These are phyloP conservation scores for Thyatira batis DNA, from an alignment of 2,888 invertebrate species.

Conservation along the genomic window DNA sequence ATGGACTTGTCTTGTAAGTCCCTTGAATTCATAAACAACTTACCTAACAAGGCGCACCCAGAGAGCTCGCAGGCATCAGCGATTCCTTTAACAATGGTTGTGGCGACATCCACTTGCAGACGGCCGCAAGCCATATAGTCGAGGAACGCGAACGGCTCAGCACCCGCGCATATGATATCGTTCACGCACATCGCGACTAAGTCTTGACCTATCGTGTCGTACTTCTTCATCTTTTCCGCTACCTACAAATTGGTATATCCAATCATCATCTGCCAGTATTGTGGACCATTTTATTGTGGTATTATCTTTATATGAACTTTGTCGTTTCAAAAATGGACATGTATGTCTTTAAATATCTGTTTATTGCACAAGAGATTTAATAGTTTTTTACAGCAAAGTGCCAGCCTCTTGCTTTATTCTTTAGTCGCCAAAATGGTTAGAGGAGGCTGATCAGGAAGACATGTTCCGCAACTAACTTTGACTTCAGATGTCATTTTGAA, in stretches of 20 bases:
- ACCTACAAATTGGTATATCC: constrained; percentile 83
- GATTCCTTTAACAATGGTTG: constrained; percentile 92
- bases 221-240: constrained; percentile 89
- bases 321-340: too few species aligned
- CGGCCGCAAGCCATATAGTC: constrained; percentile 98
- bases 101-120: constrained; percentile 89
- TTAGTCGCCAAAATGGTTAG: too few species aligned
- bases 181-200: constrained; percentile 99
- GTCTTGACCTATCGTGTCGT: constrained; percentile 95
- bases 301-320: too few species aligned
- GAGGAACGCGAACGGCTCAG: constrained; percentile 96
- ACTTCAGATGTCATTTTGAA: too few species aligned
- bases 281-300: too few species aligned
- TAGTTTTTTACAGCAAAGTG: too few species aligned
- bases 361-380: too few species aligned
- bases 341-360: too few species aligned
- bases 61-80: constrained; percentile 93
- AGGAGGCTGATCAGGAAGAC: too few species aligned
- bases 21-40: constrained; percentile 33
- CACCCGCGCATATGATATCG: constrained; percentile 97
- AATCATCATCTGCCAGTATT: neutral
- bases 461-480: too few species aligned
- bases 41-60: constrained; percentile 94
- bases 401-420: too few species aligned
- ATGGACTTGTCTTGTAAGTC: too few species aligned